Evolutionary conservation across 23 tunicate genomes (phyloP).

Genomic region (Clavelina lepadiformis): DNA sequence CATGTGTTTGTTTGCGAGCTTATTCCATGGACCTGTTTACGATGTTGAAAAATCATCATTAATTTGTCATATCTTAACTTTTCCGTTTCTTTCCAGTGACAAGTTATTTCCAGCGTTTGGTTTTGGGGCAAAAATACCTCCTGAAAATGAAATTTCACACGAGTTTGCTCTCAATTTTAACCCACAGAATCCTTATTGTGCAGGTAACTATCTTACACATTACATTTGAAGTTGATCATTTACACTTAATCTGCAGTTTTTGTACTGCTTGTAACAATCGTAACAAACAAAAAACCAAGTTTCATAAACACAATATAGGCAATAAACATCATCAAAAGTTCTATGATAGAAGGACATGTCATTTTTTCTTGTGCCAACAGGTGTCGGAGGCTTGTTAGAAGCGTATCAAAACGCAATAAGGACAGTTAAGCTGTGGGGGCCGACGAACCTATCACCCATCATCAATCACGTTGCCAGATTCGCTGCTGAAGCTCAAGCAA

Average conservation of each 20-base stretch:
- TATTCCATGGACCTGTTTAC: too few relatives aligned
- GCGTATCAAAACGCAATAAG: conserved; percentile 46
- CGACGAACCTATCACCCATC: conserved; percentile 84
- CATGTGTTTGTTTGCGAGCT: too few relatives aligned
- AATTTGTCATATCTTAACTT: too few relatives aligned
- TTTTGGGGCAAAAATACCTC: conserved; percentile 87
- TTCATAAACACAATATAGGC: neutral
- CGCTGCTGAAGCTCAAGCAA: conserved; percentile 39
- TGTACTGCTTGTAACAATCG: neutral
- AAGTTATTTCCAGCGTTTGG: conserved; percentile 70
- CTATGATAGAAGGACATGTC: too few relatives aligned
- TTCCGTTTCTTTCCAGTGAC: too few relatives aligned
- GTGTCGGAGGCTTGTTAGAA: conserved; percentile 48
- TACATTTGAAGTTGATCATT: too few relatives aligned
- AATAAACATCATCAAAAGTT: neutral
- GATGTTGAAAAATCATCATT: too few relatives aligned
- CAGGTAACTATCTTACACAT: too few relatives aligned
- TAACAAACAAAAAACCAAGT: neutral
- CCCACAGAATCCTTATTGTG: conserved; percentile 50
- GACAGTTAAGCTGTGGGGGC: conserved; percentile 75
- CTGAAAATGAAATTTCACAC: conserved; percentile 65
- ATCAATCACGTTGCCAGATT: conserved; percentile 71
- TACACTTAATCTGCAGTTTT: neutral
- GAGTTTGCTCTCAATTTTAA: conserved; percentile 66
- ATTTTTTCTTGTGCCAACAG: too few relatives aligned